These are phyloP conservation scores for Holacanthella duospinosa DNA, from an alignment of 2,888 invertebrate genomes.

Conservation along the genomic window DNA sequence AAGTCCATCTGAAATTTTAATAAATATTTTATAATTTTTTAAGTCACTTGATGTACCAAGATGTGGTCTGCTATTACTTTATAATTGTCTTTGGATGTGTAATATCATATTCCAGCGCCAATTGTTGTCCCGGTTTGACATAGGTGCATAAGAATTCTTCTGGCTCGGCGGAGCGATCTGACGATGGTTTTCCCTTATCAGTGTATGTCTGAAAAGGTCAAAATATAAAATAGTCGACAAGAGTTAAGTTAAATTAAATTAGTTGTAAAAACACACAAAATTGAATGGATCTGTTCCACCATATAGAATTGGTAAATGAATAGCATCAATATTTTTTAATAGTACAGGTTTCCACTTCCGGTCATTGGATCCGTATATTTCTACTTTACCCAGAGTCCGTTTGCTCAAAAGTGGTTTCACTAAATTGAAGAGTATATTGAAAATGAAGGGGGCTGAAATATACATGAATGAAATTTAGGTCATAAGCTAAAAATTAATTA, in stretches of 20 bases:
- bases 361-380: constrained; percentile 16
- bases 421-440: constrained; percentile 19
- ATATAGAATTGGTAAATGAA: constrained; percentile 13
- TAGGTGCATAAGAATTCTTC: background rate
- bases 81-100: background rate
- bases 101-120: constrained; percentile 2
- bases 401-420: constrained; percentile 22
- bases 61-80: too few relatives aligned
- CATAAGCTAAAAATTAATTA: background rate
- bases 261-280: too few relatives aligned
- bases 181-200: too few relatives aligned
- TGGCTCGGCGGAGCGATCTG: background rate
- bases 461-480: background rate
- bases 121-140: constrained; percentile 10
- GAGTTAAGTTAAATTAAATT: too few relatives aligned
- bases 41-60: background rate
- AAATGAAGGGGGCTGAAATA: constrained; percentile 17
- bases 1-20: constrained; percentile 15
- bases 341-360: constrained; percentile 19
- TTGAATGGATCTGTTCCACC: constrained; percentile 12
- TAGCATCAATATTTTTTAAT: constrained; percentile 18
- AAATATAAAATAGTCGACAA: too few relatives aligned
- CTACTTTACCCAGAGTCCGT: constrained; percentile 20
- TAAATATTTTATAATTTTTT: background rate
- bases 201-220: too few relatives aligned